Base-by-base conservation (phyloP, 23 tunicate genomes). In the Corella eumyota region DNA sequence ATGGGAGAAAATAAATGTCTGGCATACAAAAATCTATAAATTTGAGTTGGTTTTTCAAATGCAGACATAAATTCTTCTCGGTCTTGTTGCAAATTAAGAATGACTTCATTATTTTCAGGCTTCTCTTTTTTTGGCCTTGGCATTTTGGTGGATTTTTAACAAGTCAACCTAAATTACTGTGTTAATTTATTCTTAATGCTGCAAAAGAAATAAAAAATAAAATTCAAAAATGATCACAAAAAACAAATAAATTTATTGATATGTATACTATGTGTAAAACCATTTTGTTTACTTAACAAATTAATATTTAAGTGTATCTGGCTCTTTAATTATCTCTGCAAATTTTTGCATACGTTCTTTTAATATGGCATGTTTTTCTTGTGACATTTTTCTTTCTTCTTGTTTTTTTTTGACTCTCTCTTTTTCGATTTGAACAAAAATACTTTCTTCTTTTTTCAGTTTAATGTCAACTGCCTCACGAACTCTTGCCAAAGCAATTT, bases 21-120 rank as follows among this genome's bases (percentile, higher is more conserved):
- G 28, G 90, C 88, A 45, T 81, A 47, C 56, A 88, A 40, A 79
- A 88, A 88, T 9, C 96, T 58, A 61, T 88, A 88, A 25, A 88
- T 88, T 45, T 88, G 96, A 0, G 96, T 88, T 31, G 90, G 88
- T 69, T 88, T 78, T 59, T 88, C 96, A 67, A 78, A 88, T 1
- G 87, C 74, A 21, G 66, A 58, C 21, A 88, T 63, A 68, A 88
- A 88, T 62, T 88, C 81, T 69, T 79, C 81, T 32, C 85, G 88
- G 56, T 88, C 96, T 78, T 79, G 49, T 40, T 62, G 44, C 44
- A 27, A 29, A 44, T 38, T 2, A 63, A 30, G 44, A n/a, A n/a
- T n/a, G n/a, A n/a, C n/a, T n/a, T n/a, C n/a, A n/a, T n/a, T n/a
- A n/a, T n/a, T n/a, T n/a, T n/a, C n/a, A n/a, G n/a, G n/a, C n/a